Evolutionary conservation across 2,113 vertebrate genomes (phyloP).

Genomic region (Arenaria interpres): DNA sequence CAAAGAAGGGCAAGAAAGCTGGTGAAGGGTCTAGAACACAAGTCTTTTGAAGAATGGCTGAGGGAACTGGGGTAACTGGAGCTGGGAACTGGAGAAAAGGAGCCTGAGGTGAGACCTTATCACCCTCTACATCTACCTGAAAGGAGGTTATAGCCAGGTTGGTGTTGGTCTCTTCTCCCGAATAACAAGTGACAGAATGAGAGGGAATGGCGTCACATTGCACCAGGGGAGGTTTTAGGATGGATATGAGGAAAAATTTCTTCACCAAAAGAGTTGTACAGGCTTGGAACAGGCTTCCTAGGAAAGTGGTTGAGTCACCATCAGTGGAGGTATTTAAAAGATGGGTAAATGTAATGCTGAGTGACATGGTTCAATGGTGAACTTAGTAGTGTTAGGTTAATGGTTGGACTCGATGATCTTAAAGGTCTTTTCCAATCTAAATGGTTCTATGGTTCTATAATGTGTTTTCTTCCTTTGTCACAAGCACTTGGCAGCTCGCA

Average conservation of each 20-base stretch:
- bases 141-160: neutral
- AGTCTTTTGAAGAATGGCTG: neutral
- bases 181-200: neutral
- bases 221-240: neutral
- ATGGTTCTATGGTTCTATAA: neutral
- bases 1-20: neutral
- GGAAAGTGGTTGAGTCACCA: neutral
- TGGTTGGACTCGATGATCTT: neutral
- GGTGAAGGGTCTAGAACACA: neutral
- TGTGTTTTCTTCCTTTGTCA: neutral
- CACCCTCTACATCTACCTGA: neutral
- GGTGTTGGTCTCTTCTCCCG: neutral
- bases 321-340: neutral
- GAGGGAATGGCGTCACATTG: neutral
- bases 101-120: neutral
- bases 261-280: neutral
- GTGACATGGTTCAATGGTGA: too few relatives aligned
- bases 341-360: accelerated
- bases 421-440: neutral
- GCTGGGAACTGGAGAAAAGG: neutral
- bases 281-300: neutral
- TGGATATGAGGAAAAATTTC: neutral
- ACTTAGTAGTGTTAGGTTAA: neutral
- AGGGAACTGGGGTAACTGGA: neutral
- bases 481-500: neutral